Evolutionary conservation across 1,140 invertebrate genomes (phyloP), one percentile per base, ranked within the genome.

Genomic region (Nephila pilipes): DNA sequence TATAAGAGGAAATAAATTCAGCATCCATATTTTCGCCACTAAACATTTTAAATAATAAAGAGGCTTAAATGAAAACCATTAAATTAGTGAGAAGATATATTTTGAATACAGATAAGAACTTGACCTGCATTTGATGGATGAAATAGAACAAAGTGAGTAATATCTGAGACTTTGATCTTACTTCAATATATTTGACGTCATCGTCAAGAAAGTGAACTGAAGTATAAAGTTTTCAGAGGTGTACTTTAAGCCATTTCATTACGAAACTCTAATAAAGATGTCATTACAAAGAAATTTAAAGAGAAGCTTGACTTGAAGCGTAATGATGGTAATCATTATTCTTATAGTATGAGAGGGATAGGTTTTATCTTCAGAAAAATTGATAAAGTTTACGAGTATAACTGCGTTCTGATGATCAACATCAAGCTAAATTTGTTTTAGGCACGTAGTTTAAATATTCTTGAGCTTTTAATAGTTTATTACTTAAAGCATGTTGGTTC

Each of bases 291-390:
- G 38, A 10, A 46, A 46, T 10, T 46, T 46, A 46, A 46, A 46
- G 14, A 38, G 25, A 8, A 55, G 38, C 8, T 54, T 83, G 38
- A 29, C 80, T 46, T 46, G 80, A 83, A 83, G n/a, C 46, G 14
- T 83, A 83, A 83, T 83, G 80, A 54, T 83, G 46, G 55, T 83
- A 55, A 54, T 22, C 69, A 75, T 75, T 32, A 75, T 75, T 75
- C 69, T 75, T 75, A 29, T 8, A 58, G 20, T 10, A 46, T 10
- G 6, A 46, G 8, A 46, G 46, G 6, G 46, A 46, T 46, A 6
- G 46, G 46, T 46, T 46, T 46, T 46, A 46, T 46, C 46, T 46
- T 46, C 46, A 46, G 46, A 46, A 46, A n/a, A 46, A 46, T 46
- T 46, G 46, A 46, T 10, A 29, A 75, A 75, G 69, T 16, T n/a